Percentiles rank a stretch among this genome's conserved stretches.
Conservation (phyloP, 2,113 vertebrate genomes). For the Dromiciops gliroides region DNA sequence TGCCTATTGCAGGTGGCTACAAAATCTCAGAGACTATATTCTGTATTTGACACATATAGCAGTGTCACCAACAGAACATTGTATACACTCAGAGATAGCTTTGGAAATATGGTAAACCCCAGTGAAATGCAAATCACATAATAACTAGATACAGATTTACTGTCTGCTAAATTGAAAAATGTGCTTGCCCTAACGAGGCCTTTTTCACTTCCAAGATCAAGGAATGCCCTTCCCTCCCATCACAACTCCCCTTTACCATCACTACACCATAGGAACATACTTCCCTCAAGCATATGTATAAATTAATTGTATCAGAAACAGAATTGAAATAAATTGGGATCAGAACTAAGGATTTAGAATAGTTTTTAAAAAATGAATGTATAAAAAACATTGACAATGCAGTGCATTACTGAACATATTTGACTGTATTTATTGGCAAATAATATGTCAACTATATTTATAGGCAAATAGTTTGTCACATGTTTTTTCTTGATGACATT, state of each 20-base stretch:
- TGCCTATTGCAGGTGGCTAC: constrained; percentile 8
- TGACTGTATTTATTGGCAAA: constrained; percentile 29
- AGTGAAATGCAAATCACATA: constrained; percentile 52
- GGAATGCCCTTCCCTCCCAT: neutral
- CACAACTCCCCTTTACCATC: neutral
- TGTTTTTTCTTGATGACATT: constrained; percentile 2
- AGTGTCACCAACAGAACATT: constrained; percentile 3
- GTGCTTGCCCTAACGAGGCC: neutral
- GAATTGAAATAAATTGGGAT: constrained; percentile 37
- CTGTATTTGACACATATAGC: constrained; percentile 3
- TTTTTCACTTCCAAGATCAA: neutral
- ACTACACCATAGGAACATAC: neutral
- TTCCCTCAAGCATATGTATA: constrained; percentile 42
- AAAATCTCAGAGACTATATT: neutral
- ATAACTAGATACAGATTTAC: constrained; percentile 65
- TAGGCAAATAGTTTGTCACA: constrained; percentile 16
- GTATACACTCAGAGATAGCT: constrained; percentile 29
- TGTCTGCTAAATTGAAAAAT: constrained; percentile 37
- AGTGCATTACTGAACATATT: neutral
- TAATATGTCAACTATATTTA: constrained; percentile 40
- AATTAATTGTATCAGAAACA: constrained; percentile 59
- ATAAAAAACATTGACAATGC: neutral
- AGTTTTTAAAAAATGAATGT: constrained; percentile 25
- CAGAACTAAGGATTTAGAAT: constrained; percentile 45
- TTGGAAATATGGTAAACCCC: constrained; percentile 65